Base-by-base conservation (phyloP, 2,888 invertebrate species). In the Tipula confusa region DNA sequence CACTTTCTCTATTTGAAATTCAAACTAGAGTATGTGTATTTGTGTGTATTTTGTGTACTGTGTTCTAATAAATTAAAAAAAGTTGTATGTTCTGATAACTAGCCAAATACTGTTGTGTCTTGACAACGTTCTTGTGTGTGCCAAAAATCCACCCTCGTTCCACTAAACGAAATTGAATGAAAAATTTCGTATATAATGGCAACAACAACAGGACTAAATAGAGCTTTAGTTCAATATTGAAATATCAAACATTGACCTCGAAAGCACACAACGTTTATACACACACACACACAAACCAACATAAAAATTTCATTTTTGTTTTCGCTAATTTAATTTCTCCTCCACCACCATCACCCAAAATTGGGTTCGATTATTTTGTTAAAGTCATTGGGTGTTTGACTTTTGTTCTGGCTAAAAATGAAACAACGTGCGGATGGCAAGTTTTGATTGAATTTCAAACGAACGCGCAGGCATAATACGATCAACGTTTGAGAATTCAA, bases 161-260 rank as follows among this genome's bases (percentile, higher is more conserved):
- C 9, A 18, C 64, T 24, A 24, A 18, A 9, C 24, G 43, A 48
- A 48, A 15, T 48, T n/a, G 2, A 48, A 18, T 24, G 38, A 43
- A 43, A 38, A 1, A 38, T 48, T 5, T 18, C 18, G 64, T 24
- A 24, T 13, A 24, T 18, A 64, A 24, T n/a, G n/a, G n/a, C n/a
- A 9, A 64, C 1, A 64, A 24, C 0, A 64, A 18, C 0, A 64
- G 11, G 11, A 33, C 33, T 33, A 33, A 33, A 33, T n/a, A 64
- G 24, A 24, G 64, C 64, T 64, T 24, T 64, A 18, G 64, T 24
- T 64, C 64, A 64, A 64, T 64, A 64, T 64, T 24, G 24, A 64
- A 64, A 64, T 24, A 64, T 64, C 64, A 64, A 64, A 64, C 64
- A 24, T 64, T 64, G 64, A 64, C 64, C 64, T 64, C 64, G 64